phyloP scores from a whole-genome alignment of 2,797 vertebrate species.

The Rhadinocentrus ornatus region DNA sequence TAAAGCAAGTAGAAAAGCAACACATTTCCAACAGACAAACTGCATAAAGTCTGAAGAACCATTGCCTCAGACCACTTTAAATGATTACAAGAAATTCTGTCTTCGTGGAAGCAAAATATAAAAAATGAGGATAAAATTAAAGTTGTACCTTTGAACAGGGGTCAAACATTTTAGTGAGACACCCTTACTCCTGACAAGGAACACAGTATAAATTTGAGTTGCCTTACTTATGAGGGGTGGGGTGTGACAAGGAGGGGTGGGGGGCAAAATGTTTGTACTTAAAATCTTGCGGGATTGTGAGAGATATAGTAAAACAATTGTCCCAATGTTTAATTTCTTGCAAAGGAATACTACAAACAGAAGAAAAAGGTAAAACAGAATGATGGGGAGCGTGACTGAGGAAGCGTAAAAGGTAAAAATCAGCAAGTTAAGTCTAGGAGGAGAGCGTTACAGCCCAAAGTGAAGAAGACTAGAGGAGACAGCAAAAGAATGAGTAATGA shows the following conservation, averaged over 20 bases:
- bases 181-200: too few relatives aligned
- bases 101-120: not conserved
- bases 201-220: too few relatives aligned
- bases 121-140: not conserved
- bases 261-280: too few relatives aligned
- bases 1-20: not conserved
- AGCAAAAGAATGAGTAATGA: constrained; percentile 32
- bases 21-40: not conserved
- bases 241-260: too few relatives aligned
- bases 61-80: not conserved
- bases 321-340: too few relatives aligned
- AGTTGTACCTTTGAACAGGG: too few relatives aligned
- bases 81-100: not conserved
- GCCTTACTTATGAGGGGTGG: too few relatives aligned
- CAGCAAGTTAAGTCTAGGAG: not conserved
- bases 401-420: constrained; percentile 1
- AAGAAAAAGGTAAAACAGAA: not conserved
- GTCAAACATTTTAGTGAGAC: too few relatives aligned
- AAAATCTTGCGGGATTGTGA: too few relatives aligned
- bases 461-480: constrained; percentile 3
- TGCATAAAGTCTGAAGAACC: not conserved
- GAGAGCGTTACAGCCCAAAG: not conserved
- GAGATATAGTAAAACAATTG: too few relatives aligned
- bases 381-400: not conserved
- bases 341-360: not conserved